These are phyloP conservation scores for Helicoverpa zea DNA, from an alignment of 1,140 invertebrate species.

Conservation along the genomic window DNA sequence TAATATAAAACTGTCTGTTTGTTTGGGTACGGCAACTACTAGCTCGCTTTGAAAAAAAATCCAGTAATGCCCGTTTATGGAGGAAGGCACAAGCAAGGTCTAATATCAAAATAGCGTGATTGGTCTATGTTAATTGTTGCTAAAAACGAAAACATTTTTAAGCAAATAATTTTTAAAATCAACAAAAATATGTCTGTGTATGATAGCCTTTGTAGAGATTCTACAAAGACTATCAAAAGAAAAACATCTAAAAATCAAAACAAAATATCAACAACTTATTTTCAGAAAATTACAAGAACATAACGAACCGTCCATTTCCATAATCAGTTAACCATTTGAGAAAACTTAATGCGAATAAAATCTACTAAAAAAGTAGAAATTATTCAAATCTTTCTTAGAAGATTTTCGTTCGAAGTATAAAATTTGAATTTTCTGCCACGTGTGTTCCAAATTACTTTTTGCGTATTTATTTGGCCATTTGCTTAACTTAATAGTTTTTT, in stretches of 20 bases:
- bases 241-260: no score
- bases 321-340: not conserved
- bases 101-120: no score
- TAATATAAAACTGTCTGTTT: not conserved
- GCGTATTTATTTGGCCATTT: not conserved
- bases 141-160: no score
- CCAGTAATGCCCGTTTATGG: no score
- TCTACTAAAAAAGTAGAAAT: not conserved
- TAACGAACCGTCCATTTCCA: not conserved
- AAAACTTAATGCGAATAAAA: not conserved
- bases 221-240: no score
- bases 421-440: not conserved
- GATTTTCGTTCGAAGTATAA: not conserved
- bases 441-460: not conserved
- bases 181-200: no score
- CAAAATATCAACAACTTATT: not conserved
- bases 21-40: no score
- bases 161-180: no score
- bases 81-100: no score
- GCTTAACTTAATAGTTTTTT: not conserved
- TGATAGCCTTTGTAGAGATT: no score
- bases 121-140: no score
- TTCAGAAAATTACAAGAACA: not conserved
- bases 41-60: not conserved
- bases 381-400: constrained; percentile 5